Percentiles rank a stretch among this genome's conserved stretches.
phyloP scores from a whole-genome alignment of 1,140 invertebrate species.

The Ganaspis sp. region DNA sequence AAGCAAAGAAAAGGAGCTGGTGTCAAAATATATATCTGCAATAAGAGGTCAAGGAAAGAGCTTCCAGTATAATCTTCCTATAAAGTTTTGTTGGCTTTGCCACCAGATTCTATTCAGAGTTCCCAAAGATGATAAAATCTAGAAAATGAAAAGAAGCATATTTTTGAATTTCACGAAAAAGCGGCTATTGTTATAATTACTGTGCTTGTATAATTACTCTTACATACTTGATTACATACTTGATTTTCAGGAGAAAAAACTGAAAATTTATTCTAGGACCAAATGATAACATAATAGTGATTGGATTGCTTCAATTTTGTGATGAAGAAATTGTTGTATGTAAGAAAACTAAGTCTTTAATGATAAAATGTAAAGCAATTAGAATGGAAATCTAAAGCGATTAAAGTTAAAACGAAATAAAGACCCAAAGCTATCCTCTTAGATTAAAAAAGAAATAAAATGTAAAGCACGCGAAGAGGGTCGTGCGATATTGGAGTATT shows the following conservation, averaged over 20 bases:
- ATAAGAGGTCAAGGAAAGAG: constrained; percentile 24
- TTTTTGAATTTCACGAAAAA: no score
- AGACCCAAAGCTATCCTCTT: background rate
- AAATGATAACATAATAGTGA: no score
- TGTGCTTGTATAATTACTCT: no score
- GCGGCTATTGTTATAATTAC: no score
- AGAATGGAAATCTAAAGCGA: background rate
- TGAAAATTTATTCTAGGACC: no score
- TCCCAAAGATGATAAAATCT: background rate
- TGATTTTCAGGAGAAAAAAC: background rate
- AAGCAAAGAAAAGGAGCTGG: background rate
- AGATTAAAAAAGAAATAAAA: background rate
- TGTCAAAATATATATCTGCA: constrained; percentile 15
- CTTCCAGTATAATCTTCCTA: background rate
- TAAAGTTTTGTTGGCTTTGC: background rate
- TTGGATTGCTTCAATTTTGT: no score
- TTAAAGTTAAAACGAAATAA: no score
- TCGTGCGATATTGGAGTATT: background rate
- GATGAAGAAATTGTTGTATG: no score
- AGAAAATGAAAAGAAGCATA: background rate
- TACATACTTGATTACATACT: background rate
- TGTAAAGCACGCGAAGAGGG: background rate
- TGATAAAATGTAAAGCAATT: no score
- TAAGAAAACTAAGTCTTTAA: no score
- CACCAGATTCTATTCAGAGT: background rate